Percentiles rank a stretch among this genome's conserved stretches.
Conservation (phyloP, 2,797 vertebrate genomes). For the Lemur catta region DNA sequence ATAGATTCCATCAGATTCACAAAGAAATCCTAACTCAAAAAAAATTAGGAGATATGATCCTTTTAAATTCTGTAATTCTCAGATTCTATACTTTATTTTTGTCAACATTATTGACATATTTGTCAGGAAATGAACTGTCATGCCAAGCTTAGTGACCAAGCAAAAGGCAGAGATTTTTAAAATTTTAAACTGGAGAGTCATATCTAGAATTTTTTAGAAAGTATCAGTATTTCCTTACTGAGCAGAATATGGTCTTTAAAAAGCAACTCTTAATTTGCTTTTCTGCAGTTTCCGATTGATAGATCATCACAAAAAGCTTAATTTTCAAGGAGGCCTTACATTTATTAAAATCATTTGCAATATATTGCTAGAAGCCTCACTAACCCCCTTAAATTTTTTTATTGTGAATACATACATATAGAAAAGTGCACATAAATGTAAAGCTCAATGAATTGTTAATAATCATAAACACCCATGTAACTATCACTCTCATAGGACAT, state of each 20-base stretch:
- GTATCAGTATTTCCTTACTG: background rate
- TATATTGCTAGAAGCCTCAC: background rate
- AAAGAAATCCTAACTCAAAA: background rate
- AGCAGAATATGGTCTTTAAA: background rate
- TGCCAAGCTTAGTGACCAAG: slow-evolving; percentile 23
- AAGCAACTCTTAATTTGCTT: background rate
- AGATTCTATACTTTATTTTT: slow-evolving; percentile 44
- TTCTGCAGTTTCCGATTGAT: background rate
- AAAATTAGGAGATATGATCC: background rate
- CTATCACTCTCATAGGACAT: background rate
- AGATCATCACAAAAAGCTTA: background rate
- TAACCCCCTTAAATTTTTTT: background rate
- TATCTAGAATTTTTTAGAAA: background rate
- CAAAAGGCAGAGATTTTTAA: background rate
- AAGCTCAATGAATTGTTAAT: background rate
- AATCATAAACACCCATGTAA: background rate
- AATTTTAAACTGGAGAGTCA: background rate
- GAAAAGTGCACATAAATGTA: background rate
- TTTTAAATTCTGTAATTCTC: slow-evolving; percentile 33
- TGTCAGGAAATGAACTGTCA: slow-evolving; percentile 14
- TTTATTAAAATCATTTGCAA: slow-evolving; percentile 7
- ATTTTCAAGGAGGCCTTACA: background rate
- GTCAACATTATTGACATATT: background rate
- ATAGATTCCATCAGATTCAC: background rate
- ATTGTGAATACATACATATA: background rate